Conservation (phyloP, 2,113 vertebrate genomes). For the Cynopterus brachyotis region DNA sequence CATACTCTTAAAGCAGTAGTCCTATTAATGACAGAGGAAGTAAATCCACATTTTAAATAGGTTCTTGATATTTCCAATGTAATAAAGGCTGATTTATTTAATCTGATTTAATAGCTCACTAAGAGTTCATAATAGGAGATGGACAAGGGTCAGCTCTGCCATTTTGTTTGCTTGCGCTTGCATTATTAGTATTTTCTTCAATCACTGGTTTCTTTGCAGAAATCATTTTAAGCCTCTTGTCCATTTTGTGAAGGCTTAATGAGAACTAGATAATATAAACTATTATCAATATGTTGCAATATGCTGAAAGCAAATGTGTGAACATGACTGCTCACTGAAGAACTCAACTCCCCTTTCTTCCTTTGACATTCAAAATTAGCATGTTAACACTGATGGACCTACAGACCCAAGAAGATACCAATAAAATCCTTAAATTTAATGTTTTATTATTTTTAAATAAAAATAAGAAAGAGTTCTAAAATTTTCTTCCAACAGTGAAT, state of each 20-base stretch:
- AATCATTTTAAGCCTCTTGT: neutral
- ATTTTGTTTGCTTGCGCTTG: neutral
- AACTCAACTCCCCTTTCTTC: neutral
- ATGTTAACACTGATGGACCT: neutral
- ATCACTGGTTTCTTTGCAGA: neutral
- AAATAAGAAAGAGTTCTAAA: neutral
- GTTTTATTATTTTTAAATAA: constrained; percentile 17
- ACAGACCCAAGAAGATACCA: neutral
- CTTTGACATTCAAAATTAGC: neutral
- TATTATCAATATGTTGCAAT: neutral
- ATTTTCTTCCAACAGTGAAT: neutral
- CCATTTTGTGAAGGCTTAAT: constrained; percentile 26
- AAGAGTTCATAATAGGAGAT: neutral
- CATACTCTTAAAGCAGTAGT: constrained; percentile 8
- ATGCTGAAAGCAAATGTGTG: constrained; percentile 9
- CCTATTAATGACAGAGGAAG: neutral
- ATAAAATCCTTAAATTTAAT: neutral
- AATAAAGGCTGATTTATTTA: constrained; percentile 24
- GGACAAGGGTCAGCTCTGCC: neutral
- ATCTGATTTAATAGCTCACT: neutral
- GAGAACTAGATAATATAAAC: constrained; percentile 31
- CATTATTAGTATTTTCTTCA: constrained; percentile 5
- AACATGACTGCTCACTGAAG: neutral
- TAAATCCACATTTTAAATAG: neutral
- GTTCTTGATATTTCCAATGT: neutral